Evolutionary conservation across 1,140 invertebrate species (phyloP).

Genomic region (Uloborus diversus): DNA sequence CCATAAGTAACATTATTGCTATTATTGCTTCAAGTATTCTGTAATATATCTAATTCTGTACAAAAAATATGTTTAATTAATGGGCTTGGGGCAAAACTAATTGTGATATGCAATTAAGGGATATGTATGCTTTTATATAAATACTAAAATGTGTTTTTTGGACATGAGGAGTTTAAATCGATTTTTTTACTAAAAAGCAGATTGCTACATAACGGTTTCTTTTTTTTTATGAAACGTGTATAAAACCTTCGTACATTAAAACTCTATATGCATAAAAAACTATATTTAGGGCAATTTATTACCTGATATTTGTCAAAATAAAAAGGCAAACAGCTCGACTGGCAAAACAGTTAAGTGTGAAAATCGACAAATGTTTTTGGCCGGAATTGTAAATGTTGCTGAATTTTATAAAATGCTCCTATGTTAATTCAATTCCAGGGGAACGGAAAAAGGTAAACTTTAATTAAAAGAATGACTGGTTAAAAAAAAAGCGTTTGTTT

Average conservation of each 20-base stretch:
- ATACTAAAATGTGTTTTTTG: too few species aligned
- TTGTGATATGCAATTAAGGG: conserved; percentile 1
- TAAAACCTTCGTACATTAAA: neutral
- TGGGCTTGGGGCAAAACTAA: neutral
- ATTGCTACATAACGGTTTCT: too few species aligned
- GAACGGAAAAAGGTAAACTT: too few species aligned
- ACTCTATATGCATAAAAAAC: conserved; percentile 34
- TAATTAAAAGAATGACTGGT: too few species aligned
- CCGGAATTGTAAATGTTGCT: neutral
- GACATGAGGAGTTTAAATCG: too few species aligned
- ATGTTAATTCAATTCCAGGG: too few species aligned
- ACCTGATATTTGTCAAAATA: neutral
- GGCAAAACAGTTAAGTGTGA: too few species aligned
- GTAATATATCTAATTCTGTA: neutral
- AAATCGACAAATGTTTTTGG: neutral
- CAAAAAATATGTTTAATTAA: neutral
- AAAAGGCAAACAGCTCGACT: conserved; percentile 38
- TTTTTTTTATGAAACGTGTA: neutral
- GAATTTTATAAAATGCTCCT: too few species aligned
- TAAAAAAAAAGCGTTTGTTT: too few species aligned
- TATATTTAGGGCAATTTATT: neutral
- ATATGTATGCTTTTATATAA: neutral
- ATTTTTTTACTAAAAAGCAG: neutral
- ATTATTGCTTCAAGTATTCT: neutral
- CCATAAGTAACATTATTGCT: neutral